phyloP scores from a whole-genome alignment of 2,113 vertebrate genomes.

The Bos indicus region DNA sequence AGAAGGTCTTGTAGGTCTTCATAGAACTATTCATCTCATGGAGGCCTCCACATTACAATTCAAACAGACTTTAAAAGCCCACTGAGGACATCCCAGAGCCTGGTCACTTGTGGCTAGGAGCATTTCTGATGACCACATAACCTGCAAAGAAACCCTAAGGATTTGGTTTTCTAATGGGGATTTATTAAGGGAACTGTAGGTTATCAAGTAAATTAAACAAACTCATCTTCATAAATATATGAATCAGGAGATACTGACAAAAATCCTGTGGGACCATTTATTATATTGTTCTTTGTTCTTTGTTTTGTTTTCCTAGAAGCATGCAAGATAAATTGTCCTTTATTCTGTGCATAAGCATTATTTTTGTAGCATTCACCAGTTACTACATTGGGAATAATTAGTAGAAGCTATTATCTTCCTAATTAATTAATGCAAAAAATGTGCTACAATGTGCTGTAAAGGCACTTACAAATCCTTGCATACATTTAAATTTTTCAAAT shows the following conservation, averaged over 20 bases:
- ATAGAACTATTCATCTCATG: neutral
- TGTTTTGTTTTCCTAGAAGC: neutral
- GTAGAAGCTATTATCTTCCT: slow-evolving; percentile 21
- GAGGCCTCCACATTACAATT: neutral
- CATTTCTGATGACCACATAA: neutral
- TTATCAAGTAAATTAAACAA: neutral
- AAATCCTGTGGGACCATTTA: neutral
- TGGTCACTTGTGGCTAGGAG: neutral
- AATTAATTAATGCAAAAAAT: slow-evolving; percentile 54
- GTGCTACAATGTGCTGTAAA: neutral
- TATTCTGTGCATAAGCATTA: neutral
- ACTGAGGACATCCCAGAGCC: neutral
- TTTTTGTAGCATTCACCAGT: slow-evolving; percentile 12
- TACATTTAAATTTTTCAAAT: slow-evolving; percentile 48
- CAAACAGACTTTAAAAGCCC: neutral
- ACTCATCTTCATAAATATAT: neutral
- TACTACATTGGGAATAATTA: slow-evolving; percentile 50
- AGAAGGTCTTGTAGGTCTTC: neutral
- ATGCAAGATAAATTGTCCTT: neutral
- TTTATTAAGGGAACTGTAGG: neutral
- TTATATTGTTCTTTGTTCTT: neutral
- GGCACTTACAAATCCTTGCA: slow-evolving; percentile 22
- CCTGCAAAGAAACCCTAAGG: neutral
- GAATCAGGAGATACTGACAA: neutral
- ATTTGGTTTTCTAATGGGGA: neutral